These are phyloP conservation scores for Hafferia zeledoni DNA, from an alignment of 2,797 vertebrate genomes.

Conservation along the genomic window DNA sequence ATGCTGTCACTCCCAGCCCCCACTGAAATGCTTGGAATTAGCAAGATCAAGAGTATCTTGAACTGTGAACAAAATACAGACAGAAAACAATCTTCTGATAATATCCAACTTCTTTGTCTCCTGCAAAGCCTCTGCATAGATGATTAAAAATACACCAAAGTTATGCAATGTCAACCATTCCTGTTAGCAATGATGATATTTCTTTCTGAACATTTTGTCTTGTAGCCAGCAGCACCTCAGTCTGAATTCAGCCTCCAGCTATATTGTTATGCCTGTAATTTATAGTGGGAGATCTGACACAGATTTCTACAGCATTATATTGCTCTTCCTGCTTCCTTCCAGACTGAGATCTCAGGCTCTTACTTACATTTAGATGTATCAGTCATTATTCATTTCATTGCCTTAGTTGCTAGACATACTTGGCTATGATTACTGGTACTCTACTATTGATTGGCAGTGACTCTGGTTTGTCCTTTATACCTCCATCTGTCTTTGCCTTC, in stretches of 20 bases:
- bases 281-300: constrained; percentile 16
- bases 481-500: constrained; percentile 31
- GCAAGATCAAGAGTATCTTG: neutral
- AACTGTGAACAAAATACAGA: neutral
- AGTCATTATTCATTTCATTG: neutral
- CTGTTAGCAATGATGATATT: neutral
- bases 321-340: neutral
- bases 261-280: constrained; percentile 2
- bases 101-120: neutral
- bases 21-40: neutral
- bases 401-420: neutral
- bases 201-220: neutral
- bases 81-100: neutral
- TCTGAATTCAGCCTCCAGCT: constrained; percentile 13
- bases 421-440: neutral
- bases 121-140: neutral
- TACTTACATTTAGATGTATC: neutral
- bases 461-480: neutral
- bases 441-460: neutral
- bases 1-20: neutral
- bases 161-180: neutral
- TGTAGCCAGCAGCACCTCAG: neutral
- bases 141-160: neutral
- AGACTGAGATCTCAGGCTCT: neutral
- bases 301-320: neutral